Base-by-base conservation (phyloP, 2,797 vertebrate genomes). In the Pempheris klunzingeri region DNA sequence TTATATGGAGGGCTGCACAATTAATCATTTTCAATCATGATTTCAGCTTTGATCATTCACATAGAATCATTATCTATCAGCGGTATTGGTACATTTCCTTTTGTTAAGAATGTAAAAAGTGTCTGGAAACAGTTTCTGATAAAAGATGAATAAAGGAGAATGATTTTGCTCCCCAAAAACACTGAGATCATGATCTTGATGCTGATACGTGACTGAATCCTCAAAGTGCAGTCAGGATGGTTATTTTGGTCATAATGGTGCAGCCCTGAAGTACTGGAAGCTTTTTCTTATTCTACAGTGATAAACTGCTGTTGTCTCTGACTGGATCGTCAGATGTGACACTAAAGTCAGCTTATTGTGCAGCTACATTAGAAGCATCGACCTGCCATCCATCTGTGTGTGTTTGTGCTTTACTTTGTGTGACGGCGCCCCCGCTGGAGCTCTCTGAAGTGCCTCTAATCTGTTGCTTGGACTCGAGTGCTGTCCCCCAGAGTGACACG, bases 371-470 rank as follows among this genome's bases (percentile, higher is more conserved):
- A 53, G 68, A 28, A 82, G 70, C 67, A 46, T 68, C 18, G 5
- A 10, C 18, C 72, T 76, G 26, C 11, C 52, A 8, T 77, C 43
- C n/a, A 22, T 55, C 34, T 41, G 20, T 60, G 52, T 30, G 43
- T 38, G 13, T 58, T 65, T 81, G 88, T 86, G 82, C 76, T 80
- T 77, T 81, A 30, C 47, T 22, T 20, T 77, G 74, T 69, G 71
- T 49, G 54, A 82, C 58, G 61, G 85, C 73, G 64, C 86, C 87
- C 77, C 80, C 91, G 83, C 84, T 90, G 88, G 87, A 76, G 64
- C 55, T 41, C 64, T 34, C 7, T 46, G 32, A 80, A 60, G 20
- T 26, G 65, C 55, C 55, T 41, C 58, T 7, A 4, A 18, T 50
- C 39, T 34, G 18, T 55, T 36, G 61, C 32, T 14, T 46, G 30